A percentile compares a stretch with the other conserved stretches of the same genome.
phyloP scores from a whole-genome alignment of 1,140 invertebrate genomes.

The Drosophila neocordata region DNA sequence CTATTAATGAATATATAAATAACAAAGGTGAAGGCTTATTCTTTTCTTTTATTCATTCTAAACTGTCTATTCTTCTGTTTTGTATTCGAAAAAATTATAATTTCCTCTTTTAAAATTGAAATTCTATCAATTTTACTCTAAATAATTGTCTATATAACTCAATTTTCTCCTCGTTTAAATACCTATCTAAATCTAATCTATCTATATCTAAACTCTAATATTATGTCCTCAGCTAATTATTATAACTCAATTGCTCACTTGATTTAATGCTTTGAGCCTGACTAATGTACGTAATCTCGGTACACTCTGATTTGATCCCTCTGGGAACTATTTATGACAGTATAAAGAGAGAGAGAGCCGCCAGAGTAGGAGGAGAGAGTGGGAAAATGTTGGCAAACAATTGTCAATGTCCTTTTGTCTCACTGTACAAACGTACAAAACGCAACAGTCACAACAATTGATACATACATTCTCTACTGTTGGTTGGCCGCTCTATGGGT shows the following conservation, averaged over 20 bases:
- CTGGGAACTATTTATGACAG: conserved; percentile 45
- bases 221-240: not conserved
- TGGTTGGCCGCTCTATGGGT: not conserved
- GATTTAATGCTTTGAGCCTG: conserved; percentile 54
- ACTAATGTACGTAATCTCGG: conserved; percentile 57
- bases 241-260: conserved; percentile 58
- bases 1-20: no score
- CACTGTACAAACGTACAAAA: conserved; percentile 71
- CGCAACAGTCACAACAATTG: conserved; percentile 75
- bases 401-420: conserved; percentile 40
- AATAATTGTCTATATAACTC: no score
- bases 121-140: no score
- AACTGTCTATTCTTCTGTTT: no score
- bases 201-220: no score
- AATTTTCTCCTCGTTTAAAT: no score
- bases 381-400: conserved; percentile 79
- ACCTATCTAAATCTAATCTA: no score
- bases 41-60: no score
- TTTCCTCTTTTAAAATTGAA: no score
- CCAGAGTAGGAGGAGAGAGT: conserved; percentile 3
- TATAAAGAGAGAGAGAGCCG: not conserved
- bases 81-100: no score
- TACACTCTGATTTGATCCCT: conserved; percentile 15
- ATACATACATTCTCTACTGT: not conserved
- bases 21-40: no score